A percentile compares a stretch with the other conserved stretches of the same genome.
Conservation (phyloP, 2,888 invertebrate genomes). For the Cordilura impudica region DNA sequence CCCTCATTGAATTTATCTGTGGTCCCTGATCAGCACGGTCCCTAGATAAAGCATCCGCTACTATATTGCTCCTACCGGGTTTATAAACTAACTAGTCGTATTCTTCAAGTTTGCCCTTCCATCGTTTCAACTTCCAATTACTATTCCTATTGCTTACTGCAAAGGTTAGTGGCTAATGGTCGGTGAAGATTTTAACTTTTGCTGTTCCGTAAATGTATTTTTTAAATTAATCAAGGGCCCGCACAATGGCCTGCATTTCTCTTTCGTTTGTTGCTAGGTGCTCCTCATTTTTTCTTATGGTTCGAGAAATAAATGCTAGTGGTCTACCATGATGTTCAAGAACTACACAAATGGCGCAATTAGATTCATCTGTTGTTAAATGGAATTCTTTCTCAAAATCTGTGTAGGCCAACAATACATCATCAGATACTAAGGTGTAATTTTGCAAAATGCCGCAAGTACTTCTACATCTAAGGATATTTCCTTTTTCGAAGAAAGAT, state of each 20-base stretch:
- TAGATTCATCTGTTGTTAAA: conserved; percentile 18
- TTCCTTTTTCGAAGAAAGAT: no score
- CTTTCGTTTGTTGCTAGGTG: conserved; percentile 47
- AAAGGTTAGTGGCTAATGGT: conserved; percentile 40
- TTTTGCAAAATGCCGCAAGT: no score
- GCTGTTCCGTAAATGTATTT: conserved; percentile 32
- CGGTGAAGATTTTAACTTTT: conserved; percentile 34
- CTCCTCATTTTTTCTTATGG: conserved; percentile 41
- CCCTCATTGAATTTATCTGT: not conserved
- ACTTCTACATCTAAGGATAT: no score
- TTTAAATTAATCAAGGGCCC: conserved; percentile 28
- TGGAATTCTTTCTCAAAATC: conserved; percentile 23
- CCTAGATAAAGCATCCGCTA: conserved; percentile 33
- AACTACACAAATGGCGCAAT: conserved; percentile 16
- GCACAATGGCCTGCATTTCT: conserved; percentile 41
- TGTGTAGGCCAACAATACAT: conserved; percentile 17
- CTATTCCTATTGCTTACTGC: conserved; percentile 37
- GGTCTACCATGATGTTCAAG: conserved; percentile 31
- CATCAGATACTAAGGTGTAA: no score
- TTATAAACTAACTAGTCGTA: conserved; percentile 42
- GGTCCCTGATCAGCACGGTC: not conserved
- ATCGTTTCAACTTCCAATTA: conserved; percentile 41
- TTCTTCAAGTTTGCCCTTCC: conserved; percentile 43
- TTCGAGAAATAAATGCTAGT: conserved; percentile 41
- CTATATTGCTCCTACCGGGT: conserved; percentile 23